These are phyloP conservation scores for Callipepla squamata DNA, from an alignment of 2,113 vertebrate species.

Conservation along the genomic window DNA sequence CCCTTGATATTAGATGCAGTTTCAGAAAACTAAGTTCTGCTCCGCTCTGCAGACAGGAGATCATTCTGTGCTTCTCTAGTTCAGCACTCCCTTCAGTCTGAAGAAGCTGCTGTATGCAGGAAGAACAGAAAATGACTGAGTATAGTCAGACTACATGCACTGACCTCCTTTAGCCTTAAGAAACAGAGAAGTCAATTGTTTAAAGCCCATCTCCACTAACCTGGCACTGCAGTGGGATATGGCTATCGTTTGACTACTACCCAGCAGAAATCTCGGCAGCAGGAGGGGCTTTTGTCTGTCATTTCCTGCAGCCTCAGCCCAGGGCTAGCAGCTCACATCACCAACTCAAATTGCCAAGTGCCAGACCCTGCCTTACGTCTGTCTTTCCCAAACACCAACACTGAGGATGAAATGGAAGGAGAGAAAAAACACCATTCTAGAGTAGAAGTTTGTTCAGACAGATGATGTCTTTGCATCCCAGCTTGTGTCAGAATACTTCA, in stretches of 20 bases:
- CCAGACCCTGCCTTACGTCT: background rate
- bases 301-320: background rate
- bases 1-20: background rate
- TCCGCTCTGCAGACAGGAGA: too few species aligned
- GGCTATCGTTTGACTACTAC: background rate
- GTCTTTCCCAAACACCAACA: background rate
- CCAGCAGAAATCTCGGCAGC: background rate
- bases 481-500: background rate
- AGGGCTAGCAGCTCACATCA: background rate
- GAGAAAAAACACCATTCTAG: background rate
- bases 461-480: background rate
- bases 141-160: background rate
- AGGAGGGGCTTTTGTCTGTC: accelerated
- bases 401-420: background rate
- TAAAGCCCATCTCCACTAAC: background rate
- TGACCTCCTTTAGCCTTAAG: background rate
- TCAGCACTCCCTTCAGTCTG: background rate
- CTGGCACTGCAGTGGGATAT: background rate
- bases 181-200: background rate
- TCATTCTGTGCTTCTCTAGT: background rate
- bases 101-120: background rate
- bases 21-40: too few species aligned
- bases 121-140: background rate
- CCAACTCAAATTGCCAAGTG: background rate
- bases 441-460: background rate